Evolutionary conservation across 2,888 invertebrate species (phyloP).

Genomic region (Brachylomia viminalis): DNA sequence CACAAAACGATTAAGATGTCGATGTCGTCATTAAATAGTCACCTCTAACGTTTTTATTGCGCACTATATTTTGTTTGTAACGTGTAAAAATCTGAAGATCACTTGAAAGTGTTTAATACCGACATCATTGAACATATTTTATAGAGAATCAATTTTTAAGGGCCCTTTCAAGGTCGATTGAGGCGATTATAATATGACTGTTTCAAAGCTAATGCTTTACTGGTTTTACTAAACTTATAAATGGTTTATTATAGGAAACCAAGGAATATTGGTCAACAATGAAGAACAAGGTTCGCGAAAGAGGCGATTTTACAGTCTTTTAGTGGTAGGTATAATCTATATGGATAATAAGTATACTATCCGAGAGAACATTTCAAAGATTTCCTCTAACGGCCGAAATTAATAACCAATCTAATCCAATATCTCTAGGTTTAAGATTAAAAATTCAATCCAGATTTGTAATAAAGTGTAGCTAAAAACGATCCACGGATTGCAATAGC

Average conservation of each 20-base stretch:
- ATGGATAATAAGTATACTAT: not conserved
- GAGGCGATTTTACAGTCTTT: not conserved
- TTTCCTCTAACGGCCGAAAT: not conserved
- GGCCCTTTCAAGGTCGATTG: not conserved
- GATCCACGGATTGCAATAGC: too few relatives aligned
- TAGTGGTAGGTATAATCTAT: not conserved
- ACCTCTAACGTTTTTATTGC: constrained; percentile 18
- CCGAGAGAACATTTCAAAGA: not conserved
- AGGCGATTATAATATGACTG: not conserved
- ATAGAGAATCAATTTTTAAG: not conserved
- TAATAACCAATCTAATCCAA: too few relatives aligned
- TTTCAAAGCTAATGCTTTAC: not conserved
- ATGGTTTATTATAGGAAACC: not conserved
- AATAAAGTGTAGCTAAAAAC: too few relatives aligned
- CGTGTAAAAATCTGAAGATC: constrained; percentile 1
- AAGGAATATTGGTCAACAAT: not conserved
- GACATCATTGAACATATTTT: constrained; percentile 14
- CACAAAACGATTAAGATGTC: constrained; percentile 34
- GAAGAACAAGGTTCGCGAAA: not conserved
- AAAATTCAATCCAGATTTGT: too few relatives aligned
- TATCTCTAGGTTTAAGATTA: too few relatives aligned
- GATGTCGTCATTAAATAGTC: constrained; percentile 30
- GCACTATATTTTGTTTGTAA: constrained; percentile 1
- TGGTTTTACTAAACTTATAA: not conserved
- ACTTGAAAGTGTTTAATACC: constrained; percentile 13